Evolutionary conservation across 2,113 vertebrate genomes (phyloP), one percentile per base, ranked within the genome.

Genomic region (Lepus europaeus): DNA sequence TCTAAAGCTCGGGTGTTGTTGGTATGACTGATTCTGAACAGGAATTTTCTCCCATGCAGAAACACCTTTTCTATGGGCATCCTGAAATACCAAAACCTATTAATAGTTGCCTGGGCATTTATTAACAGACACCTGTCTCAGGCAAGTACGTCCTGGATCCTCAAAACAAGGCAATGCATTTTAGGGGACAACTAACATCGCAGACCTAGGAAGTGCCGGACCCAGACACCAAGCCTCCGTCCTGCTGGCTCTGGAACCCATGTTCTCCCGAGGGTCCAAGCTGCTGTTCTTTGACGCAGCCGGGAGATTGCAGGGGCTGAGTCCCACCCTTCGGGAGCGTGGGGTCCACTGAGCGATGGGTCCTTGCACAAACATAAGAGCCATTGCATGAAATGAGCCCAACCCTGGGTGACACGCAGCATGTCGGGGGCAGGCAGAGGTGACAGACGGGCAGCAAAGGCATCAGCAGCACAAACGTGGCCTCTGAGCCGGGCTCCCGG

Each of bases 321-420:
- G 6, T 19, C n/a, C 9, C 2, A 2, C 33, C 36, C 56, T 22
- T 19, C 1, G 9, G 36, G 23, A 89, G 39, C 11, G 27, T 2
- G 66, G 78, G 77, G 12, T n/a, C 13, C 19, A 0, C 3, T 1
- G 9, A 17, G 11, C 0, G 3, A 31, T 1, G 45, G 36, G 23
- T 6, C n/a, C 6, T 66, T 74, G 11, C 5, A 22, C 31, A 89
- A 64, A 45, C 17, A 36, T 3, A 25, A 0, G 14, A 27, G 22
- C 1, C 6, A 2, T 0, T n/a, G 10, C 2, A 1, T 9, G 4
- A 73, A 17, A 6, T 8, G 16, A 69, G 3, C 11, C 36, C 33
- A 36, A 36, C 36, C 36, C 36, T 36, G 36, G 3, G 36, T 36
- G 36, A 36, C 36, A 36, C 36, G 36, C 36, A 36, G 36, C 2